Conservation (phyloP, 2,113 vertebrate species). For the Marmota monax region DNA sequence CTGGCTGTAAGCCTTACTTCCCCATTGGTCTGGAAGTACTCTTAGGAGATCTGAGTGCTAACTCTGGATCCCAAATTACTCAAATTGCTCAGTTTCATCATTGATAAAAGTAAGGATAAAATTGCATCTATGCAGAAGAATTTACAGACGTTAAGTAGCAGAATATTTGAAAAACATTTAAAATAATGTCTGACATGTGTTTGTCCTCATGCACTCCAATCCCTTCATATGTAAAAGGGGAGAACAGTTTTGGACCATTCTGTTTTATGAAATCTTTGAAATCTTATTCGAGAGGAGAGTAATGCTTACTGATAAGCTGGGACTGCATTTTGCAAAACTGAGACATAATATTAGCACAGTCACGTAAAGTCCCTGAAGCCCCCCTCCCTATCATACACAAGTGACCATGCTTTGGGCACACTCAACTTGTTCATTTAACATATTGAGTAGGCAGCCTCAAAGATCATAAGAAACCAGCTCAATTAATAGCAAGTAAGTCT, state of each 20-base stretch:
- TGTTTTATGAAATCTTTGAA: background rate
- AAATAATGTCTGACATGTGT: background rate
- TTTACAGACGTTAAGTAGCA: background rate
- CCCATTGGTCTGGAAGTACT: background rate
- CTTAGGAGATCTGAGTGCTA: background rate
- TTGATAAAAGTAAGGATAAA: background rate
- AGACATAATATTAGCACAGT: background rate
- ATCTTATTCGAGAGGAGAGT: background rate
- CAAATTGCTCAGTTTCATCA: background rate
- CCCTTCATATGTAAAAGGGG: background rate
- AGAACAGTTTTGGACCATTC: background rate
- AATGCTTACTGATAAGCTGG: background rate
- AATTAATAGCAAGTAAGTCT: background rate
- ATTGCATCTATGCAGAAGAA: background rate
- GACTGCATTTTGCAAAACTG: background rate
- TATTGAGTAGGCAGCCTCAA: background rate
- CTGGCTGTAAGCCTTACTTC: background rate
- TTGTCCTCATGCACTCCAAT: background rate
- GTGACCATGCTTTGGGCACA: background rate
- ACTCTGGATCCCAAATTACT: background rate
- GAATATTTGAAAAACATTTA: background rate
- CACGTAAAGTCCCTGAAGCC: background rate
- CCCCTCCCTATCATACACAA: background rate
- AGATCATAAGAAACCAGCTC: background rate
- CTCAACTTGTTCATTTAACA: background rate